Evolutionary conservation across 2,888 invertebrate species (phyloP).

Genomic region (Nemapogon koenigi): DNA sequence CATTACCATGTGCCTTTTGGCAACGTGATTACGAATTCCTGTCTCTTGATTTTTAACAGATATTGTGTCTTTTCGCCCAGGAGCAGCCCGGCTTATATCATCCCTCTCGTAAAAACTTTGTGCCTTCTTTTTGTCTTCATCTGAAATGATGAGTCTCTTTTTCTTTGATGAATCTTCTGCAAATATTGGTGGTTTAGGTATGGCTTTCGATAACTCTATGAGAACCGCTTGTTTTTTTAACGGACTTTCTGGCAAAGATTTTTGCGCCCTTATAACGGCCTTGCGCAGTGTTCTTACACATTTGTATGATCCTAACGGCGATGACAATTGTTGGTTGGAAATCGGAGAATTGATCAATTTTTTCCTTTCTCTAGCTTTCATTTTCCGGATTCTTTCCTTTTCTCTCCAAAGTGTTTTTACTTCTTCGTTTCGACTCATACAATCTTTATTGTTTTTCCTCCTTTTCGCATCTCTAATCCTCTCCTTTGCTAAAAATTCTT

Average conservation of each 20-base stretch:
- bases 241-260: constrained; percentile 3
- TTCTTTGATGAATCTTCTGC: constrained; percentile 1
- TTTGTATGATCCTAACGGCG: constrained; percentile 2
- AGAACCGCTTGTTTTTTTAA: constrained; percentile 5
- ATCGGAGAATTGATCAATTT: too few relatives aligned
- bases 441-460: too few relatives aligned
- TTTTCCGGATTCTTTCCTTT: background rate
- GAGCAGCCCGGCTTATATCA: constrained; percentile 13
- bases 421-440: background rate
- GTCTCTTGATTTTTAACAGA: constrained; percentile 8
- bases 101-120: constrained; percentile 5
- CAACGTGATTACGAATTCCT: constrained; percentile 9
- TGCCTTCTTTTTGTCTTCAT: background rate
- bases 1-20: constrained; percentile 12
- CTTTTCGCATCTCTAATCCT: too few relatives aligned
- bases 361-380: background rate
- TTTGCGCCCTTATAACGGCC: background rate
- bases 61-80: constrained; percentile 11
- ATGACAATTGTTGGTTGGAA: too few relatives aligned
- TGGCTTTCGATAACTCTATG: background rate
- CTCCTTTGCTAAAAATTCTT: too few relatives aligned
- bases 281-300: background rate
- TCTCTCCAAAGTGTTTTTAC: background rate
- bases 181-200: background rate
- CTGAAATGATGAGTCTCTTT: background rate